phyloP scores from a whole-genome alignment of 2,113 vertebrate genomes.

The Ageneiosus marmoratus region DNA sequence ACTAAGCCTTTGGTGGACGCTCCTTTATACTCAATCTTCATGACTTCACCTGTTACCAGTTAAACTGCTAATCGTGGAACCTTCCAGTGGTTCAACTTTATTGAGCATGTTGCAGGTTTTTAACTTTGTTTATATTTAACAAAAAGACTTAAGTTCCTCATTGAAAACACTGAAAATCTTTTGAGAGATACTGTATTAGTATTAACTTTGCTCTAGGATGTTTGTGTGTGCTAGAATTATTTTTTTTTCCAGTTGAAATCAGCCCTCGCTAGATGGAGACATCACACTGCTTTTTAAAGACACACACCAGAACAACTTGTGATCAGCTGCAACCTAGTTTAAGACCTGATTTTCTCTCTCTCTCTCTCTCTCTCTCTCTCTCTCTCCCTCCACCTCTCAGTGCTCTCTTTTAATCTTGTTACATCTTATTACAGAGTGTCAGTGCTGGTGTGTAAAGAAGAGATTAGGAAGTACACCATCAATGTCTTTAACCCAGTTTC shows the following conservation, averaged over 20 bases:
- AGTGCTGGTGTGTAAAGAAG: neutral
- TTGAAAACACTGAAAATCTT: too few species aligned
- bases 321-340: neutral
- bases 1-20: too few species aligned
- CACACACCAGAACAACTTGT: neutral
- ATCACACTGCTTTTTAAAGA: neutral
- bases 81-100: too few species aligned
- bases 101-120: too few species aligned
- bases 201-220: neutral
- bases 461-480: neutral
- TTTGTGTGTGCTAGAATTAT: neutral
- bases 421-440: neutral
- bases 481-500: neutral
- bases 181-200: too few species aligned
- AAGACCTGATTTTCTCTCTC: neutral
- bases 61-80: too few species aligned
- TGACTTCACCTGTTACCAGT: too few species aligned
- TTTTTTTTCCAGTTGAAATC: neutral
- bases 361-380: neutral
- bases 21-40: too few species aligned
- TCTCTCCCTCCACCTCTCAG: neutral
- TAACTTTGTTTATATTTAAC: too few species aligned
- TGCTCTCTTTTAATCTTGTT: neutral
- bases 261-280: constrained; percentile 36
- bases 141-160: too few species aligned